Conservation (phyloP, 2,113 vertebrate genomes). For the Terrapene triunguis region DNA sequence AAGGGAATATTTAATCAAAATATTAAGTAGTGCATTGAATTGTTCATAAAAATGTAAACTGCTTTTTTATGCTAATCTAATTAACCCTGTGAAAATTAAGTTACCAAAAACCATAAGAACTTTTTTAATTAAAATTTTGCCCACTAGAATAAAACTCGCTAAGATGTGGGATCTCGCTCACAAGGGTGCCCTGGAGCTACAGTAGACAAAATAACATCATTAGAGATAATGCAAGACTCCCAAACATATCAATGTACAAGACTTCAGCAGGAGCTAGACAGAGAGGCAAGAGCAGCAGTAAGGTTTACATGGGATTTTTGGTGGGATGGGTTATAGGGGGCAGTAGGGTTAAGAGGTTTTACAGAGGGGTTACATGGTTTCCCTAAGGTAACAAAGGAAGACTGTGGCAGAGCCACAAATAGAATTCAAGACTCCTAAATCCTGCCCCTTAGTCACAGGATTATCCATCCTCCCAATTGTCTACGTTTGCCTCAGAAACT, state of each 20-base stretch:
- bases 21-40: neutral
- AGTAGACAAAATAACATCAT: neutral
- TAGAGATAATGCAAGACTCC: neutral
- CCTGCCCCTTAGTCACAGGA: neutral
- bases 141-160: neutral
- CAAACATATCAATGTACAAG: neutral
- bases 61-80: neutral
- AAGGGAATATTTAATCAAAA: neutral
- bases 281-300: neutral
- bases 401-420: neutral
- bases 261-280: neutral
- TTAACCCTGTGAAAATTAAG: constrained; percentile 24
- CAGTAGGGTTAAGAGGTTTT: neutral
- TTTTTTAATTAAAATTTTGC: constrained; percentile 26
- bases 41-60: neutral
- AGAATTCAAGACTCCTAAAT: neutral
- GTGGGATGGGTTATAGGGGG: neutral
- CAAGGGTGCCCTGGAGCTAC: neutral
- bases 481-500: neutral
- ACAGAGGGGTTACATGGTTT: neutral
- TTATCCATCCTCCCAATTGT: neutral
- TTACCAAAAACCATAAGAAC: constrained; percentile 22
- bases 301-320: neutral
- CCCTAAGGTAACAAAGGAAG: neutral
- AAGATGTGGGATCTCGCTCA: neutral